phyloP scores from a whole-genome alignment of 2,797 vertebrate genomes.

The Acipenser oxyrinchus region DNA sequence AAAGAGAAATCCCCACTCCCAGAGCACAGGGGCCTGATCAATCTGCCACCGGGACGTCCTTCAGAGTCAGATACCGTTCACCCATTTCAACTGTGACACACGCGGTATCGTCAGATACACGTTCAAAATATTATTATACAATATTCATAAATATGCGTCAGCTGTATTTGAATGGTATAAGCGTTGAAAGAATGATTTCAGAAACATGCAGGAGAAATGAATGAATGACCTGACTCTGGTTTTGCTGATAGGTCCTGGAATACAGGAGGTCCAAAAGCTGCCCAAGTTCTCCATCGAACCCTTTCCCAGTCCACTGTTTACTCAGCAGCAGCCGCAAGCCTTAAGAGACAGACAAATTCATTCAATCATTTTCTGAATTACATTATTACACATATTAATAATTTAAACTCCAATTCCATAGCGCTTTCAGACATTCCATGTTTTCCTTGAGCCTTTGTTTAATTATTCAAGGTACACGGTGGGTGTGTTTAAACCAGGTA shows the following conservation, averaged over 20 bases:
- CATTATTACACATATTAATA: background rate
- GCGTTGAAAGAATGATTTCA: background rate
- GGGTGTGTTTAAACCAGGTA: too few relatives aligned
- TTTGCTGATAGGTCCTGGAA: conserved; percentile 37
- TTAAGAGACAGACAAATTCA: conserved; percentile 34
- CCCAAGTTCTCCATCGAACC: conserved; percentile 68
- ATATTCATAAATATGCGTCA: conserved; percentile 9
- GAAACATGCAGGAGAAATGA: background rate
- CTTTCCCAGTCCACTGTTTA: conserved; percentile 78
- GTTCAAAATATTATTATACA: background rate
- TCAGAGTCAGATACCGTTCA: background rate
- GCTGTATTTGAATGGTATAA: background rate
- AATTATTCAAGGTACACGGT: too few relatives aligned
- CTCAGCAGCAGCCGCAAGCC: conserved; percentile 67
- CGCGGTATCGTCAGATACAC: background rate
- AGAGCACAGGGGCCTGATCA: conserved; percentile 12
- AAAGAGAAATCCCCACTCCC: conserved; percentile 10
- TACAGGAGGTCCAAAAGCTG: conserved; percentile 65
- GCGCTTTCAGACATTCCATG: background rate
- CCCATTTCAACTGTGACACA: background rate
- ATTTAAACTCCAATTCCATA: background rate
- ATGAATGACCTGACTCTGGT: conserved; percentile 47
- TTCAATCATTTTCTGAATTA: background rate
- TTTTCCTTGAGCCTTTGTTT: too few relatives aligned
- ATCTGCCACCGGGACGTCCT: background rate